phyloP scores from a whole-genome alignment of 2,797 vertebrate species.

The Cygnus olor region DNA sequence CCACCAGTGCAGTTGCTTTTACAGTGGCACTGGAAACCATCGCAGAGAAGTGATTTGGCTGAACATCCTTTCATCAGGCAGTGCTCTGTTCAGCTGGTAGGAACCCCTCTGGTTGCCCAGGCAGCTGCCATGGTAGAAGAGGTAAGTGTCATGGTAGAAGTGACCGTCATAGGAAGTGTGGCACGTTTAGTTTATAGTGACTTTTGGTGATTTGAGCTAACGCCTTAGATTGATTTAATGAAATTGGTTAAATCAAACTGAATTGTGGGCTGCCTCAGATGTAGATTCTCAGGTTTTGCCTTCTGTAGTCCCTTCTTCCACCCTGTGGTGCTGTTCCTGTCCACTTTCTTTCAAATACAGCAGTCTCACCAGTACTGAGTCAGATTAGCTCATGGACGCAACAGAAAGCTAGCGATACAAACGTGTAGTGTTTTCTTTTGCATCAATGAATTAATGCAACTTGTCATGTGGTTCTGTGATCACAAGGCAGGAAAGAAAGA shows the following conservation, averaged over 20 bases:
- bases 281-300: neutral
- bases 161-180: neutral
- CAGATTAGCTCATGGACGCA: neutral
- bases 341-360: accelerated
- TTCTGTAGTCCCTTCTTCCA: neutral
- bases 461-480: neutral
- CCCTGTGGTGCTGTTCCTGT: neutral
- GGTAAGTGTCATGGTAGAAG: neutral
- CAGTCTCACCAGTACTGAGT: neutral
- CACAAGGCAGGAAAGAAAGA: neutral
- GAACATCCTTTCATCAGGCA: neutral
- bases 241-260: neutral
- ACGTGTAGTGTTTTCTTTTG: neutral
- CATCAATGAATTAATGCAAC: neutral
- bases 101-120: neutral
- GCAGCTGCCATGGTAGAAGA: neutral
- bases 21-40: neutral
- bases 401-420: neutral
- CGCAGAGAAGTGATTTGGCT: neutral
- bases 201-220: neutral
- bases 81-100: neutral
- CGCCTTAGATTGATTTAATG: neutral
- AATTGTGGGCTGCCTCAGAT: neutral
- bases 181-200: neutral
- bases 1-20: neutral